phyloP scores from a whole-genome alignment of 2,888 invertebrate genomes.

The Amblyjoppa fuscipennis region DNA sequence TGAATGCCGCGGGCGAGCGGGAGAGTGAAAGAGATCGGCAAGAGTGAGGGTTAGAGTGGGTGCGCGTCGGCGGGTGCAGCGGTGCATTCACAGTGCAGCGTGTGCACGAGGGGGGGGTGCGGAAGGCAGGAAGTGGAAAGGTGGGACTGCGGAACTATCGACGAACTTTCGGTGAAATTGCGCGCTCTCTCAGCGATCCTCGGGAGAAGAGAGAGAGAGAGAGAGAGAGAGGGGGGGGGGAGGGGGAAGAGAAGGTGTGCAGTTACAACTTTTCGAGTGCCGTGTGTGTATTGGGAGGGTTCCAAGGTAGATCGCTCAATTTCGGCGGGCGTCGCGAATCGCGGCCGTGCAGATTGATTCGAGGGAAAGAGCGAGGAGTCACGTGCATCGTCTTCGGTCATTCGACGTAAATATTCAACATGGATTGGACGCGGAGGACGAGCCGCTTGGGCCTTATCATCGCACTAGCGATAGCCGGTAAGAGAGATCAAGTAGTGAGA shows the following conservation, averaged over 20 bases:
- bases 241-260: slow-evolving; percentile 25
- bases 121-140: slow-evolving; percentile 69
- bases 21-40: slow-evolving; percentile 27
- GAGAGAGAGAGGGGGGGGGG: background rate
- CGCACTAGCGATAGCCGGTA: slow-evolving; percentile 56
- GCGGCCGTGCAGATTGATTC: slow-evolving; percentile 3
- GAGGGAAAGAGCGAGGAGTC: slow-evolving; percentile 25
- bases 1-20: slow-evolving; percentile 30
- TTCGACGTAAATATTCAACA: slow-evolving; percentile 49
- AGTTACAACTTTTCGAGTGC: slow-evolving; percentile 61
- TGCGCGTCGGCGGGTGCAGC: slow-evolving; percentile 32
- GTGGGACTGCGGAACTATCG: slow-evolving; percentile 70
- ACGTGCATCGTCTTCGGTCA: slow-evolving; percentile 39
- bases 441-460: slow-evolving; percentile 60
- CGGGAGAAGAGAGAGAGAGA: slow-evolving; percentile 33
- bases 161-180: slow-evolving; percentile 70
- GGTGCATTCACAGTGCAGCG: slow-evolving; percentile 66
- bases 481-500: slow-evolving; percentile 47
- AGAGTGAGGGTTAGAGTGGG: slow-evolving; percentile 20
- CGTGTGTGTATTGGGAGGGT: slow-evolving; percentile 36
- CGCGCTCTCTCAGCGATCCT: slow-evolving; percentile 60
- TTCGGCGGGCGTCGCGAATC: slow-evolving; percentile 1
- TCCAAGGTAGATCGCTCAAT: background rate
- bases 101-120: slow-evolving; percentile 63
- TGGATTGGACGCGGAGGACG: slow-evolving; percentile 58